Percentiles rank a stretch among this genome's conserved stretches.
These are phyloP conservation scores for Luehdorfia chinensis DNA, from an alignment of 1,140 invertebrate genomes.

Conservation along the genomic window DNA sequence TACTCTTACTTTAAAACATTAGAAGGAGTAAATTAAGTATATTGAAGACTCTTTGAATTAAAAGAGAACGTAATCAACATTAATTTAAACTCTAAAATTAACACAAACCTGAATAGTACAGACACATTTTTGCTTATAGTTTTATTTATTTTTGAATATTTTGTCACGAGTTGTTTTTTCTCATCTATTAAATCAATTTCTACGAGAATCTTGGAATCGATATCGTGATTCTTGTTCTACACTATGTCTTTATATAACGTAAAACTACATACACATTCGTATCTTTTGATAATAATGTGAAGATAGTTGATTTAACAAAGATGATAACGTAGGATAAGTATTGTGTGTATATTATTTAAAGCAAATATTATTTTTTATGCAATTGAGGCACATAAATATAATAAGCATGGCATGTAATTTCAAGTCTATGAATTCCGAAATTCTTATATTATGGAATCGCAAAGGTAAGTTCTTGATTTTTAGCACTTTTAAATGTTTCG, in stretches of 20 bases:
- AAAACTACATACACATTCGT: conserved; percentile 1
- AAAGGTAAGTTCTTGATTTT: conserved; percentile 57
- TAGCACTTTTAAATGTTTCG: conserved; percentile 30
- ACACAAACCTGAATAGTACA: conserved; percentile 8
- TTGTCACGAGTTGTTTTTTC: no score
- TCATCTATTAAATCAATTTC: no score
- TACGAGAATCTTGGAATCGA: conserved; percentile 57
- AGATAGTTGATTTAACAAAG: no score
- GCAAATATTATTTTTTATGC: conserved; percentile 4
- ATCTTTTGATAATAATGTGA: not conserved
- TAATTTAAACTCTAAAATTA: conserved; percentile 8
- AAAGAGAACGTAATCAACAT: conserved; percentile 11
- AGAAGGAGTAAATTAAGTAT: conserved; percentile 70
- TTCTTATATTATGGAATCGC: conserved; percentile 22
- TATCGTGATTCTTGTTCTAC: conserved; percentile 42
- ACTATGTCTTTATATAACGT: conserved; percentile 3
- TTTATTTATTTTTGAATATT: no score
- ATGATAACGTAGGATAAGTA: no score
- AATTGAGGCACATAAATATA: conserved; percentile 9
- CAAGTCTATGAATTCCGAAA: conserved; percentile 15
- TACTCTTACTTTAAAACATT: conserved; percentile 69
- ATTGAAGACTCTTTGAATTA: conserved; percentile 30
- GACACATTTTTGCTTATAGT: no score
- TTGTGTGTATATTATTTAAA: no score
- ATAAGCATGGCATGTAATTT: conserved; percentile 46